These are phyloP conservation scores for Galbula dea DNA, from an alignment of 2,113 vertebrate genomes.

Conservation along the genomic window DNA sequence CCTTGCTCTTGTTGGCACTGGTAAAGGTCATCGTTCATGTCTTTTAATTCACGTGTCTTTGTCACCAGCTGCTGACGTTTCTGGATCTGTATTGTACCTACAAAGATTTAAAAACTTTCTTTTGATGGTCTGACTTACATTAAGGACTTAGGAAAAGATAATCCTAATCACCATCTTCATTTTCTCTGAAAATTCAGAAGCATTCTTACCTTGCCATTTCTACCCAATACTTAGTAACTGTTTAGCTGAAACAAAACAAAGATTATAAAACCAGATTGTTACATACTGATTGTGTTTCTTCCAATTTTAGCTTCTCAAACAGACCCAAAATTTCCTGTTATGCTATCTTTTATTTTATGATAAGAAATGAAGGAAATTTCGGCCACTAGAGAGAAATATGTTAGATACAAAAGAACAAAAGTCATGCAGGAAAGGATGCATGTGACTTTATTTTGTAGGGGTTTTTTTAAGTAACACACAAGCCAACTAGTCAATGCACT, in stretches of 20 bases:
- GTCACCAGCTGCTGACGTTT: slow-evolving; percentile 79
- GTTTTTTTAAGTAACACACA: not conserved
- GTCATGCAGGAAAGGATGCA: not conserved
- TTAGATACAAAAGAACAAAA: not conserved
- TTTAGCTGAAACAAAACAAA: not conserved
- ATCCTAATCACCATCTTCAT: not conserved
- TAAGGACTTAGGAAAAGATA: not conserved
- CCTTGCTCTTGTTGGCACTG: slow-evolving; percentile 73
- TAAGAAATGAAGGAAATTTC: not conserved
- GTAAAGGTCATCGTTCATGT: slow-evolving; percentile 72
- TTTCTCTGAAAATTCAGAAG: not conserved
- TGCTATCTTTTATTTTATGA: not conserved
- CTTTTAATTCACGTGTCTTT: slow-evolving; percentile 70
- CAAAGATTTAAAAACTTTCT: slow-evolving; percentile 23
- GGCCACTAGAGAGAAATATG: not conserved
- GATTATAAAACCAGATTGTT: not conserved
- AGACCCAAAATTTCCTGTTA: not conserved
- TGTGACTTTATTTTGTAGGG: not conserved
- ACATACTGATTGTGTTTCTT: not conserved
- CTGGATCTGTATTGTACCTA: slow-evolving; percentile 86
- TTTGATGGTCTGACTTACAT: not conserved
- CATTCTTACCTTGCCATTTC: not conserved
- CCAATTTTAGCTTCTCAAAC: no score
- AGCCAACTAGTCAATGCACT: not conserved
- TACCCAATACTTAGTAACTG: not conserved